phyloP scores from a whole-genome alignment of 1,140 invertebrate species.

The Brachionus koreanus region DNA sequence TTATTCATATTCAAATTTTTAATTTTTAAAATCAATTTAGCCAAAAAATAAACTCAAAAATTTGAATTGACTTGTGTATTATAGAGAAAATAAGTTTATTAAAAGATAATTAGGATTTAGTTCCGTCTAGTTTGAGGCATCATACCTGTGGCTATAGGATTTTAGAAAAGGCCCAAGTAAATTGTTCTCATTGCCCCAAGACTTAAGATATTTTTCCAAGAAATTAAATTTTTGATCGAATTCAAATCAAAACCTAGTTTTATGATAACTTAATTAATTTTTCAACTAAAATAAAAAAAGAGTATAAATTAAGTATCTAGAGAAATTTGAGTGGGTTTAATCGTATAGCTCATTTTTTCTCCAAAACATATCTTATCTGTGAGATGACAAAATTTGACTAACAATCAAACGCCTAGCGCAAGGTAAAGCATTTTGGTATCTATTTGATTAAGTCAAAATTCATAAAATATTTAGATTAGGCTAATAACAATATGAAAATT shows the following conservation, averaged over 20 bases:
- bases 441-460: background rate
- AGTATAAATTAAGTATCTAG: background rate
- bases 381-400: background rate
- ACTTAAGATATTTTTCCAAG: background rate
- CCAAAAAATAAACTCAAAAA: background rate
- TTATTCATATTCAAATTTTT: background rate
- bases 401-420: background rate
- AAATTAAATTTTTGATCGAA: background rate
- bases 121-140: background rate
- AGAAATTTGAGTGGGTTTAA: background rate
- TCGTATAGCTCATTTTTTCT: background rate
- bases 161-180: background rate
- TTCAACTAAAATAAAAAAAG: background rate
- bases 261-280: background rate
- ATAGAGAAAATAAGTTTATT: background rate
- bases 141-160: background rate
- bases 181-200: background rate
- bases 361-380: background rate
- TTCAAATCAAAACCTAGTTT: slow-evolving; percentile 3
- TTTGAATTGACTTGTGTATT: background rate
- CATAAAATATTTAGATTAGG: background rate
- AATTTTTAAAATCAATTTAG: background rate
- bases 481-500: background rate
- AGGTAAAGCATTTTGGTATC: background rate
- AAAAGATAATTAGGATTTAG: background rate